Evolutionary conservation across 2,797 vertebrate genomes (phyloP).

Genomic region (Takifugu rubripes): DNA sequence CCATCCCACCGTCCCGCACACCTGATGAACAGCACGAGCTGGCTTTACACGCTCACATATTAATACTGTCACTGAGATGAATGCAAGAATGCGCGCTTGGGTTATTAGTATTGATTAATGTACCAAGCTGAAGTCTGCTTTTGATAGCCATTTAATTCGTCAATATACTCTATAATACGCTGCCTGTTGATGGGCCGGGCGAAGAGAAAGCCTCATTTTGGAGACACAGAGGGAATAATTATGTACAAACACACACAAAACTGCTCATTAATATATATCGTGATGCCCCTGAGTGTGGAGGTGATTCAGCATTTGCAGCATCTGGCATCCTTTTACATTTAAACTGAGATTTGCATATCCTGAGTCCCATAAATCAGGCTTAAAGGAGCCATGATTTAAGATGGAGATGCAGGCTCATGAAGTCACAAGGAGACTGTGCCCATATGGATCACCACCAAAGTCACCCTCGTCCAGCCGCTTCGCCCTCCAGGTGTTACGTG

Average conservation of each 20-base stretch:
- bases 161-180: conserved; percentile 26
- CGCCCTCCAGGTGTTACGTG: conserved; percentile 43
- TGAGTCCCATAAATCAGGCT: conserved; percentile 47
- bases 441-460: conserved; percentile 39
- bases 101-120: conserved; percentile 68
- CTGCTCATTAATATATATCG: conserved; percentile 29
- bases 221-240: conserved; percentile 33
- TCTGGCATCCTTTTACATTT: conserved; percentile 43
- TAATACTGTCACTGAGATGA: conserved; percentile 34
- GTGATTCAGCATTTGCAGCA: conserved; percentile 26
- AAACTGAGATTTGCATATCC: conserved; percentile 35
- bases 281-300: conserved; percentile 13
- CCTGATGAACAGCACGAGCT: conserved; percentile 31
- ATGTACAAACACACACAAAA: conserved; percentile 34
- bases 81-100: conserved; percentile 29
- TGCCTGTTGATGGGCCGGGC: conserved; percentile 31
- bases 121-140: conserved; percentile 44
- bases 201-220: conserved; percentile 27
- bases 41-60: conserved; percentile 20
- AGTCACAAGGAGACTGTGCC: conserved; percentile 15
- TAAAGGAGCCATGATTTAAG: conserved; percentile 44
- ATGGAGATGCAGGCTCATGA: conserved; percentile 32
- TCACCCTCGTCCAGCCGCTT: conserved; percentile 35
- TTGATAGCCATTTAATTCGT: conserved; percentile 66
- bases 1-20: conserved; percentile 40